Conservation (phyloP, 2,113 vertebrate genomes). For the Microtus pennsylvanicus region DNA sequence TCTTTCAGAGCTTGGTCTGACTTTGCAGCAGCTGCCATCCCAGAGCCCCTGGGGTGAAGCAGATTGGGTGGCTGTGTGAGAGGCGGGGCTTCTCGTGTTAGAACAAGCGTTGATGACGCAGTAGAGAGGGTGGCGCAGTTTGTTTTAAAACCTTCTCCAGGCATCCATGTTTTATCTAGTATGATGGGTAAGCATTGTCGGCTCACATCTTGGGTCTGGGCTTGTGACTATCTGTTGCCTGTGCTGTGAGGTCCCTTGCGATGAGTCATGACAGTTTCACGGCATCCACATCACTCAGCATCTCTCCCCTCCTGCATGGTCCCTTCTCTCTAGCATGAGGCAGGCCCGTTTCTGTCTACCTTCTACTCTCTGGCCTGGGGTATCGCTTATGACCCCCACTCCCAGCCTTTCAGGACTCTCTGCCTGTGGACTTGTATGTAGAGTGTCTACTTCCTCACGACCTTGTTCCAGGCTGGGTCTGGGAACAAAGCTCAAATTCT, state of each 20-base stretch:
- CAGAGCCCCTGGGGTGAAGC: not conserved
- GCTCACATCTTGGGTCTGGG: not conserved
- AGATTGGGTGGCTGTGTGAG: not conserved
- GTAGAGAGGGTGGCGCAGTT: not conserved
- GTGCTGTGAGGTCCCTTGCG: not conserved
- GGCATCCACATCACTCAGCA: not conserved
- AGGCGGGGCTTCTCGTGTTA: not conserved
- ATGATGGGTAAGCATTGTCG: not conserved
- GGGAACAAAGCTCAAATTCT: rapidly evolving
- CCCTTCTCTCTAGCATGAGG: not conserved
- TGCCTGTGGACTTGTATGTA: not conserved
- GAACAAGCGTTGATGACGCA: too few species aligned
- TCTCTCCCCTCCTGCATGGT: not conserved
- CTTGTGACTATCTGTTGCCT: not conserved
- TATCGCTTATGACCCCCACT: not conserved
- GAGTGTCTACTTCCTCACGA: not conserved
- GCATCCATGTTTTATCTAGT: not conserved
- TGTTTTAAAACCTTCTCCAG: not conserved
- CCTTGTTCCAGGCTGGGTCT: not conserved
- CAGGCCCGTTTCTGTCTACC: too few species aligned
- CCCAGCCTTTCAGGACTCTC: not conserved
- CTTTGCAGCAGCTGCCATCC: not conserved
- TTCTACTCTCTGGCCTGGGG: not conserved
- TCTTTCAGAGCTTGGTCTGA: not conserved
- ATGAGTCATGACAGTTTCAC: not conserved